Conservation (phyloP, 1,140 invertebrate genomes). For the Teleopsis dalmanni region DNA sequence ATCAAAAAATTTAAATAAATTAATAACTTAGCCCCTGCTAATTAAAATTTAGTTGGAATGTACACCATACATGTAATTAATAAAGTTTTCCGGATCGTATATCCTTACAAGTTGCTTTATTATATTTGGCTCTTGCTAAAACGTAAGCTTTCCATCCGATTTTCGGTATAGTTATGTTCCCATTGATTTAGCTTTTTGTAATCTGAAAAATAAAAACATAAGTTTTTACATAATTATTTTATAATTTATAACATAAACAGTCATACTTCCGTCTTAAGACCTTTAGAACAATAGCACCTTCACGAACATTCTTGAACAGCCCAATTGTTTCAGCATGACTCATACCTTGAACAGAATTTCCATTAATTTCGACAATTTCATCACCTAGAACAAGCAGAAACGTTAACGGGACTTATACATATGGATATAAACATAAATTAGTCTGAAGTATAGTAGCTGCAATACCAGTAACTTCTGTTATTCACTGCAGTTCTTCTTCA, state of each 20-base stretch:
- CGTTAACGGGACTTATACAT: too few relatives aligned
- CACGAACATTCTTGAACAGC: conserved; percentile 82
- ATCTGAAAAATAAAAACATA: conserved; percentile 14
- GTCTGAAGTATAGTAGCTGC: too few relatives aligned
- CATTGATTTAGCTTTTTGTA: conserved; percentile 42
- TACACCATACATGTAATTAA: too few relatives aligned
- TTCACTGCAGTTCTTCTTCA: background rate
- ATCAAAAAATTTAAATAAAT: too few relatives aligned
- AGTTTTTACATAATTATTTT: background rate
- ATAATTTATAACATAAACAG: background rate
- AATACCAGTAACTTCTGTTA: too few relatives aligned
- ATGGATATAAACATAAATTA: conserved; percentile 3
- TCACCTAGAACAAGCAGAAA: conserved; percentile 59
- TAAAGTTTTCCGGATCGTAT: too few relatives aligned
- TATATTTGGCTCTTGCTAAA: too few relatives aligned
- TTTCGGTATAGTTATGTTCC: too few relatives aligned
- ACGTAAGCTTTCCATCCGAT: too few relatives aligned
- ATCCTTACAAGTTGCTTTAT: too few relatives aligned
- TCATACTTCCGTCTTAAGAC: conserved; percentile 62
- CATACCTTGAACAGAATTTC: conserved; percentile 68
- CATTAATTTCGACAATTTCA: conserved; percentile 87
- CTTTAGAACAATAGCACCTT: conserved; percentile 74
- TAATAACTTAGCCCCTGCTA: too few relatives aligned
- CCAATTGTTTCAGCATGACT: conserved; percentile 83
- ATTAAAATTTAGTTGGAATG: too few relatives aligned